Conservation (phyloP, 2,113 vertebrate species). For the Typhlomys cinereus region DNA sequence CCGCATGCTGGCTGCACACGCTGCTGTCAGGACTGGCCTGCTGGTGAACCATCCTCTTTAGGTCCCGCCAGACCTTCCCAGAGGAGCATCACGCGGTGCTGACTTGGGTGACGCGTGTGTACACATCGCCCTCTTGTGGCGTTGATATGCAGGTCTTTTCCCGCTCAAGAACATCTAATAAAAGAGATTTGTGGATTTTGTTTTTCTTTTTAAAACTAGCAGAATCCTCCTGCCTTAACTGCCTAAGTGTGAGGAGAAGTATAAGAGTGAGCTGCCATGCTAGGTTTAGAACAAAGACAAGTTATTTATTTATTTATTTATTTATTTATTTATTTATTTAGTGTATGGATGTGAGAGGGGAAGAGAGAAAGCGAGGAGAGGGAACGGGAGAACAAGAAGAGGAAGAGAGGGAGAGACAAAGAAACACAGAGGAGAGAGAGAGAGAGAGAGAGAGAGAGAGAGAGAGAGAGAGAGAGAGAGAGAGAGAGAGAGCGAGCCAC, state of each 20-base stretch:
- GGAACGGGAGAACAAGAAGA: background rate
- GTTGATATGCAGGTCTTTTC: fast-evolving
- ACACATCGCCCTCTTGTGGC: conserved; percentile 68
- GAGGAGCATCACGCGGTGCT: background rate
- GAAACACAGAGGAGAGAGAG: background rate
- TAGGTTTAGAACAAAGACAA: background rate
- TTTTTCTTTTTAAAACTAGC: background rate
- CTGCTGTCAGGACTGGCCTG: background rate
- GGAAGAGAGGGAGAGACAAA: fast-evolving
- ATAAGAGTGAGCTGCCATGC: background rate
- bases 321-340: no score
- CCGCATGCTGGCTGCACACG: background rate
- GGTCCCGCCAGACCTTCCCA: conserved; percentile 1
- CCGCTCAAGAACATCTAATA: fast-evolving
- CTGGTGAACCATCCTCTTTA: background rate
- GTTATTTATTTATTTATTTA: no score
- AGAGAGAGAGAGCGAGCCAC: background rate
- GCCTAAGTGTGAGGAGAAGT: background rate
- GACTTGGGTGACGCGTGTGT: background rate
- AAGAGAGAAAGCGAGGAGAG: background rate
- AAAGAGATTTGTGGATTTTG: background rate
- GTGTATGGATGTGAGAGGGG: no score
- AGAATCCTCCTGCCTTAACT: background rate
- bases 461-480: background rate
- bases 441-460: background rate